Evolutionary conservation across 2,797 vertebrate species (phyloP).

Genomic region (Rhynchonycteris naso): DNA sequence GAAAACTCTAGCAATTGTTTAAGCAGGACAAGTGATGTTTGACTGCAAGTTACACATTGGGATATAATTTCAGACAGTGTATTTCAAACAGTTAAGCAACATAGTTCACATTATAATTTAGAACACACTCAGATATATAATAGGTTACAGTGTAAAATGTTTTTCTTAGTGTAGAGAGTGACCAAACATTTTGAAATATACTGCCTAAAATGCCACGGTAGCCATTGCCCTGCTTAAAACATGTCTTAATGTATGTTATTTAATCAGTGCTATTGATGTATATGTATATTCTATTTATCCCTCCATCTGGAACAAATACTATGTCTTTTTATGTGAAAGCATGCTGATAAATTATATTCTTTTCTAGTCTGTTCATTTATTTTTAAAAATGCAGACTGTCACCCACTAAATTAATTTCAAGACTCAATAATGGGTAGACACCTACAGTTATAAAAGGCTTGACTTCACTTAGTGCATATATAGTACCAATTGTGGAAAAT

Average conservation of each 20-base stretch:
- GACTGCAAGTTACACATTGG: not conserved
- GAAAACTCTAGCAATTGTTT: not conserved
- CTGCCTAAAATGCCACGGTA: not conserved
- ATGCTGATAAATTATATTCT: not conserved
- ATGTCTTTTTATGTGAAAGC: not conserved
- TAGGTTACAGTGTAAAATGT: not conserved
- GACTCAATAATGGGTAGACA: not conserved
- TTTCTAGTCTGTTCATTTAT: not conserved
- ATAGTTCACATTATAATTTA: not conserved
- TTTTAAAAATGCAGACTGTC: not conserved
- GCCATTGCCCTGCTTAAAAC: not conserved
- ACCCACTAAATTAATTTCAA: conserved; percentile 50
- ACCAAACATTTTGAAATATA: not conserved
- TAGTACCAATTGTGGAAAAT: not conserved
- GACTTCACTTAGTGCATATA: conserved; percentile 1
- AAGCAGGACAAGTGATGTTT: not conserved
- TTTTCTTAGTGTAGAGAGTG: not conserved
- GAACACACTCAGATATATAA: not conserved
- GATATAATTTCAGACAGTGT: not conserved
- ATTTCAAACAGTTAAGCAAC: not conserved
- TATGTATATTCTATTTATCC: not conserved
- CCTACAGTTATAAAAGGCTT: conserved; percentile 13
- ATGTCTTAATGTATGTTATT: not conserved
- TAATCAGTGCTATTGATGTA: not conserved
- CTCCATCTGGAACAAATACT: conserved; percentile 34